phyloP scores from a whole-genome alignment of 2,797 vertebrate genomes.

The Sebastes ruberrimus region DNA sequence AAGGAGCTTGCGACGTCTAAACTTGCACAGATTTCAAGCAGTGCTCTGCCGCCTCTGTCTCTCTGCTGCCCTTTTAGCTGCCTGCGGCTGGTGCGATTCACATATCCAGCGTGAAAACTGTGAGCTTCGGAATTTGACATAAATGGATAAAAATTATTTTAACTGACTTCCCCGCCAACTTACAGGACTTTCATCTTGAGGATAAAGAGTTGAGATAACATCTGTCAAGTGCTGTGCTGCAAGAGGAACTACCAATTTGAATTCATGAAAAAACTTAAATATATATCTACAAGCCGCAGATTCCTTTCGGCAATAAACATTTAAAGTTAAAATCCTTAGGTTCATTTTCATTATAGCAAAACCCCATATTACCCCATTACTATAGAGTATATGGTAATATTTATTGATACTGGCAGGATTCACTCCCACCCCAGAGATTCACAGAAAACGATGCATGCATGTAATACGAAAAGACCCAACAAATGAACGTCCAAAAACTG shows the following conservation, averaged over 20 bases:
- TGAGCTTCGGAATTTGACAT: neutral
- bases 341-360: neutral
- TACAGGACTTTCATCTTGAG: neutral
- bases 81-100: neutral
- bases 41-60: neutral
- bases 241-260: neutral
- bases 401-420: too few species aligned
- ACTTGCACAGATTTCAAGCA: conserved; percentile 16
- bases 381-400: too few species aligned
- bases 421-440: neutral
- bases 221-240: neutral
- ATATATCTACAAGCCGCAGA: neutral
- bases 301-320: too few species aligned
- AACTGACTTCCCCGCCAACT: neutral
- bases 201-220: neutral
- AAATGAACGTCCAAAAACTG: neutral
- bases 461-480: neutral
- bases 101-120: neutral
- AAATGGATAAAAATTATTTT: conserved; percentile 14
- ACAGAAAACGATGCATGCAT: neutral
- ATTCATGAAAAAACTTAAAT: neutral
- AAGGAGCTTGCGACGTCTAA: conserved; percentile 12
- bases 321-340: neutral
- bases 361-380: neutral
- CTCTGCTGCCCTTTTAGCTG: conserved; percentile 2